Evolutionary conservation across 1,140 invertebrate species (phyloP), one percentile per base, ranked within the genome.

Genomic region (Melanaphis sacchari): DNA sequence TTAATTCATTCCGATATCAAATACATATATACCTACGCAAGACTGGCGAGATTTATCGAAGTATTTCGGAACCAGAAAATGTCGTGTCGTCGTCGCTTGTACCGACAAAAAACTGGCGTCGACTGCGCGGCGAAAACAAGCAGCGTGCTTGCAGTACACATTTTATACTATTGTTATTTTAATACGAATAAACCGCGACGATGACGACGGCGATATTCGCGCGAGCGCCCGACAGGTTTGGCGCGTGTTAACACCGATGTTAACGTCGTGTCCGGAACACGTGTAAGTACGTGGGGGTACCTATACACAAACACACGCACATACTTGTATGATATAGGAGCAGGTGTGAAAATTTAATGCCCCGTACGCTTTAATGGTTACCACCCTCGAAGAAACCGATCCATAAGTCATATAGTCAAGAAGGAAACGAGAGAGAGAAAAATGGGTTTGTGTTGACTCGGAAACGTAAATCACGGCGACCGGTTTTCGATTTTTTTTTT

Each of bases 231-330:
- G 49, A 89, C 87, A 36, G 88, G 88, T 90, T 90, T 41, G 89
- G 89, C 52, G 54, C 89, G 89, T 90, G 89, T 90, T 90, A 90
- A 90, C 89, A 66, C 89, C 89, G 52, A 90, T 90, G 89, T 90
- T 90, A 59, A 41, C 89, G 36, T 90, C 89, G 89, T 90, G 89
- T 90, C 52, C 52, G 40, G 54, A 90, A 90, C 89, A 90, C 89
- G 89, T 90, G 89, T 90, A 90, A 40, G 18, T 41, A 90, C 89
- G 89, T 90, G 89, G 89, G 89, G 89, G 89, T 90, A 90, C 54
- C 52, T 24, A 66, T 76, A 76, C 59, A 76, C 59, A 76, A n/a
- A 76, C 31, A n/a, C 59, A 76, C 59, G n/a, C 59, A 76, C 18
- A 76, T 76, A 76, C 59, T n/a, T 76, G 31, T n/a, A 87, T 46